These are phyloP conservation scores for Papilio aristodemus DNA, from an alignment of 1,140 invertebrate species.

Conservation along the genomic window DNA sequence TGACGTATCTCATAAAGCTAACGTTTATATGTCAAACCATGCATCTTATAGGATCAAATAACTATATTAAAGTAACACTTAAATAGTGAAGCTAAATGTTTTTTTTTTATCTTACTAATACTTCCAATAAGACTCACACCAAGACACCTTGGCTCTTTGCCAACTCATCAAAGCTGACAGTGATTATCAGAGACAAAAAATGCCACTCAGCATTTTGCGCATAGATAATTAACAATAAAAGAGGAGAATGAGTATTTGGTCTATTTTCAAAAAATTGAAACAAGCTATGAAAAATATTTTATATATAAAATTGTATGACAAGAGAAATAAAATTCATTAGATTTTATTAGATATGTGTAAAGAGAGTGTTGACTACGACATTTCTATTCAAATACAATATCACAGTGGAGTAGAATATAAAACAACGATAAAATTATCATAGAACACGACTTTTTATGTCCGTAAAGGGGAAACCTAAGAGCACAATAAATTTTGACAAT, in stretches of 20 bases:
- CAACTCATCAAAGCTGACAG: slow-evolving; percentile 5
- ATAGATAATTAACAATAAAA: not conserved
- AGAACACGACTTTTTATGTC: slow-evolving; percentile 23
- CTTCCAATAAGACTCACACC: not conserved
- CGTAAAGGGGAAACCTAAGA: slow-evolving; percentile 13
- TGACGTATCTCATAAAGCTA: too few species aligned
- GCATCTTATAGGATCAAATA: not conserved
- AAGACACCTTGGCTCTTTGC: not conserved
- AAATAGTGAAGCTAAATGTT: not conserved
- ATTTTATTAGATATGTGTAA: slow-evolving; percentile 5
- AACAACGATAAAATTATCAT: slow-evolving; percentile 31
- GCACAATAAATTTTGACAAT: slow-evolving; percentile 19
- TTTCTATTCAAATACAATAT: slow-evolving; percentile 23
- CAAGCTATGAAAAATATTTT: not conserved
- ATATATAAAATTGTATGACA: not conserved
- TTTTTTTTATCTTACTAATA: not conserved
- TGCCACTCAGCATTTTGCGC: not conserved
- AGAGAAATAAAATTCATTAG: slow-evolving; percentile 3
- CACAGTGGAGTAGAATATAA: slow-evolving; percentile 5
- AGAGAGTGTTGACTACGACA: slow-evolving; percentile 9
- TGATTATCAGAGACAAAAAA: slow-evolving; percentile 2
- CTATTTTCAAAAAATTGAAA: not conserved
- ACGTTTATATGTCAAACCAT: too few species aligned
- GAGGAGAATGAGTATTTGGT: not conserved
- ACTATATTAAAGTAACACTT: not conserved